Conservation (phyloP, 2,113 vertebrate genomes). For the Corvus cornix region DNA sequence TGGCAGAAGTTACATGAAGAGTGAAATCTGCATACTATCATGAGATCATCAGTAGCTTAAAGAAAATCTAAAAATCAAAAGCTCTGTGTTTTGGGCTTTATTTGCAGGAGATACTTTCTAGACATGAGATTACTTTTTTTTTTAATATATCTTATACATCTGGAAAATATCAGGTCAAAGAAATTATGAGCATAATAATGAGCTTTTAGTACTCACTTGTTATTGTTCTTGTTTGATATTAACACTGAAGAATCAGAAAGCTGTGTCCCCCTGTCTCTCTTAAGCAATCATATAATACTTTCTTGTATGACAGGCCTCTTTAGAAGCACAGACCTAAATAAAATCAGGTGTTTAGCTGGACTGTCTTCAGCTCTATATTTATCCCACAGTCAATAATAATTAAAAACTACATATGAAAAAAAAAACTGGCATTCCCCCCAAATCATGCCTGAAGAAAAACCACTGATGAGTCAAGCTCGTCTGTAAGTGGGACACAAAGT, state of each 20-base stretch:
- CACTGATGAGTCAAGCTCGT: slow-evolving; percentile 7
- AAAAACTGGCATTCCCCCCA: not conserved
- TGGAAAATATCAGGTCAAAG: not conserved
- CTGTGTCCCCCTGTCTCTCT: accelerated
- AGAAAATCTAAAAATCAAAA: not conserved
- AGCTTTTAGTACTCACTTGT: not conserved
- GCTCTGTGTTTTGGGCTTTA: not conserved
- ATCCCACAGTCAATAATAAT: not conserved
- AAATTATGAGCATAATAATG: not conserved
- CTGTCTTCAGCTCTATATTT: not conserved
- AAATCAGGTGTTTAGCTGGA: not conserved
- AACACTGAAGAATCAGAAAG: not conserved
- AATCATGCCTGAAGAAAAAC: slow-evolving; percentile 28
- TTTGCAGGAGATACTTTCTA: not conserved
- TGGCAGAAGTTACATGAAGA: not conserved
- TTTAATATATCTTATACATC: not conserved
- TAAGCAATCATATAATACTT: not conserved
- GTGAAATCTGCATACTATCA: not conserved
- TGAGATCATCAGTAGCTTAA: not conserved
- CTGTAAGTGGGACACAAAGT: slow-evolving; percentile 8
- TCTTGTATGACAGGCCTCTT: not conserved
- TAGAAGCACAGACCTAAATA: not conserved
- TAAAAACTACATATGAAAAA: not conserved
- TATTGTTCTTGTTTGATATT: not conserved
- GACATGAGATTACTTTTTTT: not conserved